Conservation (phyloP, 1,140 invertebrate genomes). For the Reticulitermes speratus region DNA sequence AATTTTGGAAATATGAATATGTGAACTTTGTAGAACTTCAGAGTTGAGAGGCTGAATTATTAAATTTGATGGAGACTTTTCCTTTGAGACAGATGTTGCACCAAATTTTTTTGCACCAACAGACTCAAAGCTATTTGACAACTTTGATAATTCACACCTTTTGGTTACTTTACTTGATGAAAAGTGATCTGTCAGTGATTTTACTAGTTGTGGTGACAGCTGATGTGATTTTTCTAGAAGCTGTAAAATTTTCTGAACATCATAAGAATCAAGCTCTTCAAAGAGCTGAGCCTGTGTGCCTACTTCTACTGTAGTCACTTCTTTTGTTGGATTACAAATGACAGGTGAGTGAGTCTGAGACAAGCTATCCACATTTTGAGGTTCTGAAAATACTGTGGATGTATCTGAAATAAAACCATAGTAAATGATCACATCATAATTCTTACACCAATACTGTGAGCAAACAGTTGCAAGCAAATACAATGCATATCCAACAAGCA, state of each 20-base stretch:
- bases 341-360: background rate
- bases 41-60: background rate
- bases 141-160: background rate
- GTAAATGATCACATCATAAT: background rate
- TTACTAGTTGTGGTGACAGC: slow-evolving; percentile 20
- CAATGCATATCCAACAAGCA: no score
- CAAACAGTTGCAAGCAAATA: no score
- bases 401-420: background rate
- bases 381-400: background rate
- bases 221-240: slow-evolving; percentile 20
- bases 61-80: background rate
- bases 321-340: background rate
- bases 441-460: background rate
- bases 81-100: background rate
- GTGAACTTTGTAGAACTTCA: background rate
- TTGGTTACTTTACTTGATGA: background rate
- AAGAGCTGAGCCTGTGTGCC: slow-evolving; percentile 15
- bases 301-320: background rate
- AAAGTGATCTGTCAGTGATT: slow-evolving; percentile 24
- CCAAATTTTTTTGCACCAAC: background rate
- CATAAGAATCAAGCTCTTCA: slow-evolving; percentile 8
- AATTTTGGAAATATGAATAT: background rate
- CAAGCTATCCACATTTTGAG: background rate
- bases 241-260: slow-evolving; percentile 25
- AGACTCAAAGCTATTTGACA: background rate